Evolutionary conservation across 1,140 invertebrate genomes (phyloP).

Genomic region (Dryas iulia): DNA sequence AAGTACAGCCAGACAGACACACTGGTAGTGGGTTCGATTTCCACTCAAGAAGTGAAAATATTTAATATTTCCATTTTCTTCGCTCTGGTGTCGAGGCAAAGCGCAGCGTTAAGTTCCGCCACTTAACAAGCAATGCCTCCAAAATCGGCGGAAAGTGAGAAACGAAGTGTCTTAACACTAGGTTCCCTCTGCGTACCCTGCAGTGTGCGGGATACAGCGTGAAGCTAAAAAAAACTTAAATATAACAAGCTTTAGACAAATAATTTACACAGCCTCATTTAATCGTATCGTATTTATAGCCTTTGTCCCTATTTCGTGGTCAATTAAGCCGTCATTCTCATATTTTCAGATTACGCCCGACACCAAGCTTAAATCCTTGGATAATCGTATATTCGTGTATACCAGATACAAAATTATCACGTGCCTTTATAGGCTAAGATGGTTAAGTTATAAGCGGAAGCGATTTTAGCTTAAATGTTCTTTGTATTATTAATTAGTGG

Average conservation of each 20-base stretch:
- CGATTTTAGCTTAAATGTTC: conserved; percentile 4
- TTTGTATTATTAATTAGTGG: no score
- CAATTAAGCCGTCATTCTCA: conserved; percentile 63
- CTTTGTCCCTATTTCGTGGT: conserved; percentile 40
- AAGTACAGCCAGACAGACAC: neutral
- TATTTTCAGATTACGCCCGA: conserved; percentile 67
- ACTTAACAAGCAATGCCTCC: no score
- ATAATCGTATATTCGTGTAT: conserved; percentile 54
- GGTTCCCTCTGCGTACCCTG: no score
- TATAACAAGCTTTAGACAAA: neutral
- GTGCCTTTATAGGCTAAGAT: conserved; percentile 19
- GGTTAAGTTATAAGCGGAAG: conserved; percentile 6
- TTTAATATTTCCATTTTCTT: no score
- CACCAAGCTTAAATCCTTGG: conserved; percentile 52
- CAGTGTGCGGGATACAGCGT: no score
- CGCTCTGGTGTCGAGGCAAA: no score
- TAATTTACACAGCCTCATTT: conserved; percentile 16
- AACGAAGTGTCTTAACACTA: no score
- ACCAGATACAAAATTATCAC: conserved; percentile 51
- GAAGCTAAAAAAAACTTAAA: neutral
- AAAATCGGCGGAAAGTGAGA: no score
- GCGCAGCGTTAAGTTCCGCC: no score
- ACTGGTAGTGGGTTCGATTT: no score
- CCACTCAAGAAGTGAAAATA: no score
- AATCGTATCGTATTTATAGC: conserved; percentile 31